Base-by-base conservation (phyloP, 2,797 vertebrate species). In the Falco concolor region DNA sequence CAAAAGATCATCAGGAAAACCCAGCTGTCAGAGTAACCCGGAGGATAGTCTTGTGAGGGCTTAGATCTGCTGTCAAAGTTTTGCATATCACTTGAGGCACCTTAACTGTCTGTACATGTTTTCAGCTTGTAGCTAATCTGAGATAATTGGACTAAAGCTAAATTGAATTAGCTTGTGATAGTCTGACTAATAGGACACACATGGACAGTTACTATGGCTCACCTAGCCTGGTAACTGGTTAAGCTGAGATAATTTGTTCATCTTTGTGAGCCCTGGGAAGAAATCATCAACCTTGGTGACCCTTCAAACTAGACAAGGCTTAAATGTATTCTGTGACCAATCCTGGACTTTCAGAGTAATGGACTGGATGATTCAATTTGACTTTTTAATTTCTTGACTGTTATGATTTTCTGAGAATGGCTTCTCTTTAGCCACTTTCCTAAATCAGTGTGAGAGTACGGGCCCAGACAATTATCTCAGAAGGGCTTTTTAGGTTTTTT, bases 111-210 rank as follows among this genome's bases (percentile, higher is more conserved):
- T 84, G 52, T 49, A 52, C 5, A 14, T 40, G 59, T 67, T 84
- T 92, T 76, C 9, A 83, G 81, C 72, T 94, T 13, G 0, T 40
- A 70, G 78, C 34, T 95, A 87, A 93, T 81, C 34, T 87, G 78
- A 84, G 78, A 45, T 92, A 93, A 96, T 74, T 93, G 75, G 64
- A 21, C 40, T 77, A 75, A 69, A 95, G 30, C 18, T 92, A 82
- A 93, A 94, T 76, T 92, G 30, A 90, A 87, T 92, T 92, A 93
- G 44, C 5, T 34, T 69, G 23, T 24, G 70, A 45, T 50, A 44
- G 69, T 22, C 69, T 90, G 49, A 27, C 25, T 96, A 90, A 86
- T 32, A 67, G 40, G 65, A 81, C 45, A 64, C 87, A 84, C 93
- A 54, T 5, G 45, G 87, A 6, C 72, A 75, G 78, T 38, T 64